Conservation (phyloP, 2,797 vertebrate genomes). For the Eremophila alpestris region DNA sequence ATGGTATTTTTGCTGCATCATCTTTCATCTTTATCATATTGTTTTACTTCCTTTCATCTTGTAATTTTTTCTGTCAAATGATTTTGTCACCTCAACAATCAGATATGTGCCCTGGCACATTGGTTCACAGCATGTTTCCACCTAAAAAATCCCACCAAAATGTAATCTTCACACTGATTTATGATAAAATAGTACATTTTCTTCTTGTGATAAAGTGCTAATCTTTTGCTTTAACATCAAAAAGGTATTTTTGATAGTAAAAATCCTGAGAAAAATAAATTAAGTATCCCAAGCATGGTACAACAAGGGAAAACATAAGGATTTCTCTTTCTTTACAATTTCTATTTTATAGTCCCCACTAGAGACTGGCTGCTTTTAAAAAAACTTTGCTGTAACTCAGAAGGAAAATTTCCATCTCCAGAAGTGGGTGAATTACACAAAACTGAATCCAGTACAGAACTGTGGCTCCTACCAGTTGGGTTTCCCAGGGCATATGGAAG, state of each 20-base stretch:
- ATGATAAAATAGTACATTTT: neutral
- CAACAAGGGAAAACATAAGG: neutral
- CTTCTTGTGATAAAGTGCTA: neutral
- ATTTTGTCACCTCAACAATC: neutral
- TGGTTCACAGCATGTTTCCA: neutral
- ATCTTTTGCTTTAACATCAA: neutral
- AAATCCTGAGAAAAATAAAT: conserved; percentile 9
- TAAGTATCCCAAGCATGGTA: neutral
- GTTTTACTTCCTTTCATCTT: conserved; percentile 48
- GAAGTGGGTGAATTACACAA: neutral
- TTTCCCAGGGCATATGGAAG: neutral
- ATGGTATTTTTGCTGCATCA: neutral
- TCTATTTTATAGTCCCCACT: neutral
- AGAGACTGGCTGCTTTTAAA: neutral
- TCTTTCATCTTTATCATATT: conserved; percentile 37
- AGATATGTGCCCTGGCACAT: neutral
- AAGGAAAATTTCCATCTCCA: neutral
- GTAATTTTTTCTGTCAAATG: neutral
- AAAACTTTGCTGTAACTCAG: neutral
- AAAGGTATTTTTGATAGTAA: neutral
- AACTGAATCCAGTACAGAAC: neutral
- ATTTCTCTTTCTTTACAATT: neutral
- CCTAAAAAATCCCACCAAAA: neutral
- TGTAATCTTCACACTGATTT: neutral
- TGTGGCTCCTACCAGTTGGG: neutral